Evolutionary conservation across 1,140 invertebrate species (phyloP).

Genomic region (Nasonia giraulti): DNA sequence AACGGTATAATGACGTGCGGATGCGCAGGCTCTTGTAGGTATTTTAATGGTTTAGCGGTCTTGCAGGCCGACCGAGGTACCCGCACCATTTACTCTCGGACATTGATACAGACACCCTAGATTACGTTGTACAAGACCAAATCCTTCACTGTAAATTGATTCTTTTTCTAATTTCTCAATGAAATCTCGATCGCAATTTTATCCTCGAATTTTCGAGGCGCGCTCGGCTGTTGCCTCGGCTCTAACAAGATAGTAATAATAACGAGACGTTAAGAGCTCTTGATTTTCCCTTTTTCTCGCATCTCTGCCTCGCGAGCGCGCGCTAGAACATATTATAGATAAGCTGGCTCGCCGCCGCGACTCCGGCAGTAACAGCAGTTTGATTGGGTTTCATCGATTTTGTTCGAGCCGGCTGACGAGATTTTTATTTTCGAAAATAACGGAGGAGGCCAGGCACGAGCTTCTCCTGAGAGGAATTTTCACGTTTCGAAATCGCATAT

Average conservation of each 20-base stretch:
- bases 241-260: no score
- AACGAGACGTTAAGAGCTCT: no score
- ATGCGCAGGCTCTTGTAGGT: neutral
- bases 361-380: neutral
- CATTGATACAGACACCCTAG: no score
- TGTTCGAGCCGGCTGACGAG: neutral
- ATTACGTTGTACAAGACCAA: no score
- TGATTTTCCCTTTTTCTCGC: no score
- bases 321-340: neutral
- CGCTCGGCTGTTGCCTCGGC: no score
- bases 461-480: neutral
- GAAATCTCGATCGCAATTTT: no score
- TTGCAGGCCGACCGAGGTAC: no score
- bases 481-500: neutral
- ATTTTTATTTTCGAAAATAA: neutral
- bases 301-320: neutral
- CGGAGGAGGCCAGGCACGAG: neutral
- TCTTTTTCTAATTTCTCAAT: no score
- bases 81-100: no score
- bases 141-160: no score
- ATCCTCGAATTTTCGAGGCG: no score
- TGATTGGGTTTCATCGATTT: conserved; percentile 34
- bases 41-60: neutral
- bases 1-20: neutral
- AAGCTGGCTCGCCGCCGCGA: neutral